Conservation (phyloP, 1,140 invertebrate species). For the Triops longicaudatus region DNA sequence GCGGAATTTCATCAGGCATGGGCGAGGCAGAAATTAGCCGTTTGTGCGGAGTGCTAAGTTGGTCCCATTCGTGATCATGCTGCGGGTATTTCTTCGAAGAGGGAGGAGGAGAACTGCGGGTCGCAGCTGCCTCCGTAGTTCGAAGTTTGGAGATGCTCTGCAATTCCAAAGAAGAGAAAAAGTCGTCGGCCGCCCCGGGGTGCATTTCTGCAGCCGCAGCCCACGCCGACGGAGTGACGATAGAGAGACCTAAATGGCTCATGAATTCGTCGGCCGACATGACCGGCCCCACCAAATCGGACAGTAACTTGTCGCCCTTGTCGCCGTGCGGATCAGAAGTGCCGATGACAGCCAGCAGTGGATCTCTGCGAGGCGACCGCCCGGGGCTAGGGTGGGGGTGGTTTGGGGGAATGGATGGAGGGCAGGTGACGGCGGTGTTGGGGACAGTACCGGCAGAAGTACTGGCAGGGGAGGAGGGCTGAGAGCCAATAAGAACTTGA, state of each 20-base stretch:
- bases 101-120: neutral
- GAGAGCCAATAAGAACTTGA: slow-evolving; percentile 37
- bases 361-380: slow-evolving; percentile 6
- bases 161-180: slow-evolving; percentile 73
- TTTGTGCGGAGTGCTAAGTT: slow-evolving; percentile 5
- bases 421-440: neutral
- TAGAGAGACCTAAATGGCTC: slow-evolving; percentile 24
- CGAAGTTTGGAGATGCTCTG: slow-evolving; percentile 47
- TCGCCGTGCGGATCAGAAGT: neutral
- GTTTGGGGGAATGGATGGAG: neutral
- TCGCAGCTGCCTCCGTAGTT: neutral
- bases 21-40: neutral
- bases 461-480: slow-evolving; percentile 25
- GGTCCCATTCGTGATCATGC: slow-evolving; percentile 7
- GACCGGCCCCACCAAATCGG: slow-evolving; percentile 6
- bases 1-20: neutral
- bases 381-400: slow-evolving; percentile 40
- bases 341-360: slow-evolving; percentile 17
- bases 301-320: neutral
- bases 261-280: slow-evolving; percentile 23
- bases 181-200: slow-evolving; percentile 61
- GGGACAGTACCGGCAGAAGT: neutral
- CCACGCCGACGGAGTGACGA: slow-evolving; percentile 22
- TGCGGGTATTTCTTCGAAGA: neutral
- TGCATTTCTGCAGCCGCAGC: neutral